These are phyloP conservation scores for Brachionus calyciflorus DNA, from an alignment of 1,140 invertebrate species.

Conservation along the genomic window DNA sequence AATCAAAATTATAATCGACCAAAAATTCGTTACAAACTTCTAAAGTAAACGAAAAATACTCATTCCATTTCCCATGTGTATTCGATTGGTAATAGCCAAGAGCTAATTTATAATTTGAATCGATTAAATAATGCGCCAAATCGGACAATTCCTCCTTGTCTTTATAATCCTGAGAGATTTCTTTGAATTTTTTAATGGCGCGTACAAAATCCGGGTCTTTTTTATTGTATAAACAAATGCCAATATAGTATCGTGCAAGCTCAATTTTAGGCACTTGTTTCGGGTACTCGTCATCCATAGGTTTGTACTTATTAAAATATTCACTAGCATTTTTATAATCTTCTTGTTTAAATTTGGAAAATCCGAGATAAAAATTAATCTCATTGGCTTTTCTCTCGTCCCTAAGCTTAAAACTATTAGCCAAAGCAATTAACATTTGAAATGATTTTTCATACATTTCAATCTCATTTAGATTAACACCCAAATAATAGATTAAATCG, in stretches of 20 bases:
- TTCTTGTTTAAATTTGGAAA: slow-evolving; percentile 17
- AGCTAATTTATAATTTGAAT: slow-evolving; percentile 26
- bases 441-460: slow-evolving; percentile 29
- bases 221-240: slow-evolving; percentile 32
- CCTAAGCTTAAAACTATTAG: slow-evolving; percentile 11
- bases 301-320: slow-evolving; percentile 34
- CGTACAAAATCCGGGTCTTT: slow-evolving; percentile 18
- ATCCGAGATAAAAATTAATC: slow-evolving; percentile 17
- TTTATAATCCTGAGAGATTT: slow-evolving; percentile 20
- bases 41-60: slow-evolving; percentile 24
- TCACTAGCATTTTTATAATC: slow-evolving; percentile 44
- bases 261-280: slow-evolving; percentile 26
- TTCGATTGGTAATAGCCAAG: slow-evolving; percentile 4
- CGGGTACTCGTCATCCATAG: not conserved
- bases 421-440: slow-evolving; percentile 16
- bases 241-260: slow-evolving; percentile 6
- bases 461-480: slow-evolving; percentile 18
- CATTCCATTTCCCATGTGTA: slow-evolving; percentile 24
- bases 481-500: slow-evolving; percentile 26
- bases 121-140: slow-evolving; percentile 23
- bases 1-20: not conserved
- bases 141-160: slow-evolving; percentile 18
- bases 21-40: slow-evolving; percentile 21
- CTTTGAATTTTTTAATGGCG: slow-evolving; percentile 34
- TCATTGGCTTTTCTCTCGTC: slow-evolving; percentile 21